phyloP scores from a whole-genome alignment of 2,797 vertebrate genomes.

The Propithecus deckenii region DNA sequence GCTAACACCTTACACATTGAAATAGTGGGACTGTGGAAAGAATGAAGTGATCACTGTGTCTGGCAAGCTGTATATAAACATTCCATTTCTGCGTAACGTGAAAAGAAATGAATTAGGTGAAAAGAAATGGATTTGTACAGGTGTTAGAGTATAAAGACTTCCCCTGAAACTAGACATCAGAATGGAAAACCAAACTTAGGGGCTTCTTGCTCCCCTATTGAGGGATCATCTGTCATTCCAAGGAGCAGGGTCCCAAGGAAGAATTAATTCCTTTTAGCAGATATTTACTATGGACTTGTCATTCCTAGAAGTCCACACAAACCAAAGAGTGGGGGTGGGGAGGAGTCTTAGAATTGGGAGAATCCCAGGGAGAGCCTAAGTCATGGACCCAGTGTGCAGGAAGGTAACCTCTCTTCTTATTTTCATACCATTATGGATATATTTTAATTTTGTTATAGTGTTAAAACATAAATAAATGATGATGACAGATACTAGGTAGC shows the following conservation, averaged over 20 bases:
- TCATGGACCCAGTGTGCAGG: not conserved
- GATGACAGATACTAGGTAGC: not conserved
- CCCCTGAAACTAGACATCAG: not conserved
- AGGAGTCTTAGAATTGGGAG: not conserved
- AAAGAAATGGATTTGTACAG: constrained; percentile 16
- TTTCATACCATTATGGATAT: not conserved
- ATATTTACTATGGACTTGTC: not conserved
- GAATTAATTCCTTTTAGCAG: not conserved
- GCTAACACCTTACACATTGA: not conserved
- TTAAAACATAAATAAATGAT: not conserved
- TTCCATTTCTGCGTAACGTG: not conserved
- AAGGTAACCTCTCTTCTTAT: not conserved
- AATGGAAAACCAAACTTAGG: not conserved
- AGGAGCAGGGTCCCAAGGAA: not conserved
- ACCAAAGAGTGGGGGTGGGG: not conserved
- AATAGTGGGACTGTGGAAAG: not conserved
- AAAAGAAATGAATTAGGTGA: constrained; percentile 19
- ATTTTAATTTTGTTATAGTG: not conserved
- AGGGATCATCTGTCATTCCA: not conserved
- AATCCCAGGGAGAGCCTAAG: not conserved
- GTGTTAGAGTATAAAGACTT: not conserved
- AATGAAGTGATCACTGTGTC: not conserved
- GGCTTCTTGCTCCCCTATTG: not conserved
- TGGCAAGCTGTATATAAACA: constrained; percentile 6
- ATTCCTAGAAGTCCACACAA: not conserved